Evolutionary conservation across 2,113 vertebrate genomes (phyloP), one percentile per base, ranked within the genome.

Genomic region (Lathamus discolor): DNA sequence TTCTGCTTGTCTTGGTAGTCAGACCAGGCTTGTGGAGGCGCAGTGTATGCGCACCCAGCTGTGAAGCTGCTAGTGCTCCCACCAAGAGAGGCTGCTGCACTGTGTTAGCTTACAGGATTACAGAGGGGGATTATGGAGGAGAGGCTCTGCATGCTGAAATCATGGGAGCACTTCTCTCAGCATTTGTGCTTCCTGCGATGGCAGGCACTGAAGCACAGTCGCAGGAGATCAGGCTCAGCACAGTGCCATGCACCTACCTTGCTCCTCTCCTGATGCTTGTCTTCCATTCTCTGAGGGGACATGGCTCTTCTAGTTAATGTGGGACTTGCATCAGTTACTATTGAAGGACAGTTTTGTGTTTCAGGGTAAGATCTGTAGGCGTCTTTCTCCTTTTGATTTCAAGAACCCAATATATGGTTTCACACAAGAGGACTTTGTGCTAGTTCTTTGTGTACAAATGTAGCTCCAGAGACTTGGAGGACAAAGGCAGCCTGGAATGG

Each of bases 201-300:
- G 59, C 57, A 52, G 35, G 62, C 41, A 2, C 0, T 75, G 91
- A 87, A 49, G 72, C 1, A 12, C 2, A 0, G 41, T 16, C 0
- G 0, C 11, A 24, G 83, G 48, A 62, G 54, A 62, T 17, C 5
- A 22, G 54, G 55, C 74, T 90, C 51, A 44, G 29, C 61, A 10
- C 23, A 2, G 41, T 20, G 46, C 67, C 1, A 0, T 43, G 67
- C 33, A 5, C 44, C 39, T 31, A 17, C 18, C 54, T 44, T 52
- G 46, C 10, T 43, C 35, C 29, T 80, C 54, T 80, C 51, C 37
- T 57, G 35, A 44, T 61, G 11, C 44, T 41, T 49, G 17, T 22
- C 49, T 81, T 77, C 64, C 2, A 2, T 77, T 46, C 44, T 4
- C 37, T 73, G 78, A 81, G 87, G 63, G 22, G 24, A 6, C 28